Percentiles rank a stretch among this genome's conserved stretches.
These are phyloP conservation scores for Scaptodrosophila lebanonensis DNA, from an alignment of 1,140 invertebrate species.

Conservation along the genomic window DNA sequence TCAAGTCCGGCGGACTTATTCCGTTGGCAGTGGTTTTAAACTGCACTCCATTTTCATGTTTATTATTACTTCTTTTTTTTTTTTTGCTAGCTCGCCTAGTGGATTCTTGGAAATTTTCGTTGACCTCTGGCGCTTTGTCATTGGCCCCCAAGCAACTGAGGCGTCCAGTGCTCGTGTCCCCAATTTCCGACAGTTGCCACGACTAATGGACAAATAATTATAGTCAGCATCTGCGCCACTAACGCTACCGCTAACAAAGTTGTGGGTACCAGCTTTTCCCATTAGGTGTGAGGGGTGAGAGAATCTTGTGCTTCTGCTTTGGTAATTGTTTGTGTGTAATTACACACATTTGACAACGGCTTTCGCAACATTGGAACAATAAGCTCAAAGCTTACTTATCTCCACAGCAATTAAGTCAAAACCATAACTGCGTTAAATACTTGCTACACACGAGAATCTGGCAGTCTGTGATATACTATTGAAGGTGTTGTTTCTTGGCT, in stretches of 20 bases:
- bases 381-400: slow-evolving; percentile 13
- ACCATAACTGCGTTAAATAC: not conserved
- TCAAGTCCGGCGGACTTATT: no score
- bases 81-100: not conserved
- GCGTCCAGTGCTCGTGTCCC: slow-evolving; percentile 46
- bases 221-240: slow-evolving; percentile 41
- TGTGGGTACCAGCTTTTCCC: not conserved
- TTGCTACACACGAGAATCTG: not conserved
- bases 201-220: slow-evolving; percentile 69
- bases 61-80: slow-evolving; percentile 29
- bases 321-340: slow-evolving; percentile 52
- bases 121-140: slow-evolving; percentile 53
- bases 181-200: slow-evolving; percentile 52
- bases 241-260: slow-evolving; percentile 44
- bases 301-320: slow-evolving; percentile 29
- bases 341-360: slow-evolving; percentile 4
- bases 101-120: slow-evolving; percentile 35
- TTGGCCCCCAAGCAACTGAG: slow-evolving; percentile 6
- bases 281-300: not conserved
- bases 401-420: not conserved
- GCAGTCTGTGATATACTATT: slow-evolving; percentile 18
- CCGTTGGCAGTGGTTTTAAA: no score
- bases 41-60: slow-evolving; percentile 3
- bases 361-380: not conserved
- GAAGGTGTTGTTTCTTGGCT: no score